Evolutionary conservation across 2,797 vertebrate genomes (phyloP).

Genomic region (Sebastes baramenuke): DNA sequence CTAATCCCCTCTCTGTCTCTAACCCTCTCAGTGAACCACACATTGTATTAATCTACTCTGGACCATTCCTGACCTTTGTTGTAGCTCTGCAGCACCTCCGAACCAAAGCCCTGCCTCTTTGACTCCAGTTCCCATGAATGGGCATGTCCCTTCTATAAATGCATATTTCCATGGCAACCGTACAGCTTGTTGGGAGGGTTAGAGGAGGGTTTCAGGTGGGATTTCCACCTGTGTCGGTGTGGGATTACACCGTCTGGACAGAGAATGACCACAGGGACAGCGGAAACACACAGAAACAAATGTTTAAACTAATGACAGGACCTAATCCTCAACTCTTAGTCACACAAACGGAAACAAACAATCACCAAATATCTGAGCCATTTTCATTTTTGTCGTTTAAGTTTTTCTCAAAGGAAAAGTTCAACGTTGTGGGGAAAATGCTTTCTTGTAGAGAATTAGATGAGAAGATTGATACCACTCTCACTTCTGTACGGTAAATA

Average conservation of each 20-base stretch:
- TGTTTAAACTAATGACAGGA: neutral
- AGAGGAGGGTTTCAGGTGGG: constrained; percentile 9
- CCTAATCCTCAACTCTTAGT: neutral
- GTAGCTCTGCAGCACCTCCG: constrained; percentile 20
- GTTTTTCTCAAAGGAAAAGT: neutral
- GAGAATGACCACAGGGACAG: constrained; percentile 51
- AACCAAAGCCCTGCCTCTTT: constrained; percentile 28
- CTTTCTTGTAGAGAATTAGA: neutral
- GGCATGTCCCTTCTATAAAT: constrained; percentile 18
- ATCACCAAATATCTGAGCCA: neutral
- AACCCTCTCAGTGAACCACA: constrained; percentile 35
- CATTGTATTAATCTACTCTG: constrained; percentile 41
- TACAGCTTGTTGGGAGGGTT: constrained; percentile 6
- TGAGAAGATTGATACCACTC: neutral
- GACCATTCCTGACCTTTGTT: constrained; percentile 46
- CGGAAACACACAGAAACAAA: constrained; percentile 11
- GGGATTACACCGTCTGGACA: constrained; percentile 53
- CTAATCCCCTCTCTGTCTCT: constrained; percentile 57
- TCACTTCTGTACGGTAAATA: no score
- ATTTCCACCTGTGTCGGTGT: constrained; percentile 48
- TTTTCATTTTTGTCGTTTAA: neutral
- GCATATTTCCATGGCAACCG: constrained; percentile 41
- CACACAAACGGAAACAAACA: neutral
- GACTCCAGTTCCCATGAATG: constrained; percentile 31
- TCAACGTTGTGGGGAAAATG: neutral